Evolutionary conservation across 2,888 invertebrate species (phyloP), one percentile per base, ranked within the genome.

Genomic region (Drosophila affinis): DNA sequence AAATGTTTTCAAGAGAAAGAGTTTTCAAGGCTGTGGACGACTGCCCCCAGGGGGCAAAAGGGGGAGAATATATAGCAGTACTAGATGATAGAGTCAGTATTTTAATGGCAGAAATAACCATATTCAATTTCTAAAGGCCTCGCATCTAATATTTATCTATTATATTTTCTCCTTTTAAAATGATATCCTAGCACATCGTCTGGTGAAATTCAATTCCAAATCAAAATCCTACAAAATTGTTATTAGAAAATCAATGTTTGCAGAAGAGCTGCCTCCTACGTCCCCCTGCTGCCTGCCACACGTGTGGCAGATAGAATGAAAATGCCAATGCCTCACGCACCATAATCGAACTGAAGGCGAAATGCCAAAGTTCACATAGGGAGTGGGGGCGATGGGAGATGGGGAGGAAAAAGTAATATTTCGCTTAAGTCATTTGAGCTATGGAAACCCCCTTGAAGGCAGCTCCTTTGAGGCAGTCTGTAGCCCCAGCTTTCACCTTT

Each of bases 191-290:
- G 68, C 39, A 68, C 48, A 59, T 59, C 44, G 29, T 69, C 18
- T 18, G 17, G 62, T 53, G 51, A 56, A 67, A 69, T 72, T 77
- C 53, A 68, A 78, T 76, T 73, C 18, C n/a, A 21, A 53, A 63
- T 60, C 57, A 54, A 69, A 77, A 77, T 71, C 57, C 39, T n/a
- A 62, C 56, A 75, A 53, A 68, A 68, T 44, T 57, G 44, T 46
- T 45, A 48, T 46, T 47, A 52, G 53, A 46, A 77, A 56, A 74
- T 52, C 68, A 59, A 63, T 64, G 14, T 7, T 39, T 39, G 39
- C 39, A 14, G 39, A 39, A 2, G 6, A 34, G 34, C 34, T 12
- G 34, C 34, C 34, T 34, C 24, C 24, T 18, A 18, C n/a, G n/a
- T n/a, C n/a, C n/a, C n/a, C 39, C 24, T 24, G 24, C 24, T 3